Conservation (phyloP, 2,113 vertebrate genomes). For the Pelecanoides urinatrix region DNA sequence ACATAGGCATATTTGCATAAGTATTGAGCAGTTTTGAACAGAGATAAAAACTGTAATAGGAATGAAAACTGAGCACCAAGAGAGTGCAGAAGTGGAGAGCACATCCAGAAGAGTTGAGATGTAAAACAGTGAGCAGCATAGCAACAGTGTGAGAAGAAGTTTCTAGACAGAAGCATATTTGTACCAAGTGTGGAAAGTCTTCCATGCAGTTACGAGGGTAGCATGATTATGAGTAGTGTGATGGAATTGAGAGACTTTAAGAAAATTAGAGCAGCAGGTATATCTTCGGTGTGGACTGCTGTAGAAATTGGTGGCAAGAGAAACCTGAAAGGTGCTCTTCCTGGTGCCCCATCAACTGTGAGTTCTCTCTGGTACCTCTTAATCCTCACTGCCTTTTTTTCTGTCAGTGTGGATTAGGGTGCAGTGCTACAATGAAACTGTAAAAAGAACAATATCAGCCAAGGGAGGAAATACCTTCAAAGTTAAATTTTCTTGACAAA, state of each 20-base stretch:
- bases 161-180: not conserved
- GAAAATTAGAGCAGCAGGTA: not conserved
- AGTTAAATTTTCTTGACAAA: not conserved
- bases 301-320: not conserved
- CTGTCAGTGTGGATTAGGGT: not conserved
- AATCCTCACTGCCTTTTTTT: not conserved
- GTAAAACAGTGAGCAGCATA: not conserved
- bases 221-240: not conserved
- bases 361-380: not conserved
- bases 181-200: not conserved
- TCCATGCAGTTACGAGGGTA: not conserved
- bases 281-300: not conserved
- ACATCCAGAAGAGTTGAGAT: not conserved
- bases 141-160: not conserved
- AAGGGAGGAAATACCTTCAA: not conserved
- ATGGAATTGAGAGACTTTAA: not conserved
- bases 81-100: not conserved
- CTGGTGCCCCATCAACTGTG: not conserved
- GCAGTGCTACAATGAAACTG: not conserved
- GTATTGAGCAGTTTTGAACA: not conserved
- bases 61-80: not conserved
- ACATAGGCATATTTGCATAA: not conserved
- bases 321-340: not conserved
- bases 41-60: not conserved
- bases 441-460: not conserved